These are phyloP conservation scores for Tinea pellionella DNA, from an alignment of 2,888 invertebrate genomes.

Conservation along the genomic window DNA sequence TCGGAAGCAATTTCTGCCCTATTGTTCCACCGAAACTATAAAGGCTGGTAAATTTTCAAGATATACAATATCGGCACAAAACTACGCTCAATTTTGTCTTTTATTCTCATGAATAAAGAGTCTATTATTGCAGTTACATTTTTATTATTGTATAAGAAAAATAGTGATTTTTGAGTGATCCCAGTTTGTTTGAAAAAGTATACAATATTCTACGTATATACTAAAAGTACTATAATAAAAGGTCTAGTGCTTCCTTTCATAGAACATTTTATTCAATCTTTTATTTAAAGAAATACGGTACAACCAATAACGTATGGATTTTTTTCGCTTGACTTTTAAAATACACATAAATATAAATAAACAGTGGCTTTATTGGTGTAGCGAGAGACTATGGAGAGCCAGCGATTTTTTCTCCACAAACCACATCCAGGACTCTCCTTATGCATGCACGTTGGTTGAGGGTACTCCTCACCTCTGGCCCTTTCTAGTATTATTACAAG, in stretches of 20 bases:
- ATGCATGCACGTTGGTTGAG: too few relatives aligned
- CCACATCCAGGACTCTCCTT: too few relatives aligned
- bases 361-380: too few relatives aligned
- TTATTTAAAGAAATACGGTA: background rate
- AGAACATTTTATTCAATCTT: background rate
- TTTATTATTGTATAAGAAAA: background rate
- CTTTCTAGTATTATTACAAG: too few relatives aligned
- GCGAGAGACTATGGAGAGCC: too few relatives aligned
- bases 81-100: background rate
- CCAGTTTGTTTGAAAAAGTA: background rate
- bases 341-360: too few relatives aligned
- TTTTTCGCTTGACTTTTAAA: too few relatives aligned
- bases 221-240: background rate
- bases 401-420: too few relatives aligned
- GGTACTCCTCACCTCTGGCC: too few relatives aligned
- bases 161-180: background rate
- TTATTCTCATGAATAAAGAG: background rate
- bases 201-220: background rate
- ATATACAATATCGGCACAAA: background rate
- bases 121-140: background rate
- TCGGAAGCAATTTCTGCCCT: background rate
- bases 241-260: background rate
- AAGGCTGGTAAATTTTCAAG: background rate
- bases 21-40: background rate
- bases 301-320: too few relatives aligned